Base-by-base conservation (phyloP, 2,113 vertebrate genomes). In the Burhinus bistriatus region DNA sequence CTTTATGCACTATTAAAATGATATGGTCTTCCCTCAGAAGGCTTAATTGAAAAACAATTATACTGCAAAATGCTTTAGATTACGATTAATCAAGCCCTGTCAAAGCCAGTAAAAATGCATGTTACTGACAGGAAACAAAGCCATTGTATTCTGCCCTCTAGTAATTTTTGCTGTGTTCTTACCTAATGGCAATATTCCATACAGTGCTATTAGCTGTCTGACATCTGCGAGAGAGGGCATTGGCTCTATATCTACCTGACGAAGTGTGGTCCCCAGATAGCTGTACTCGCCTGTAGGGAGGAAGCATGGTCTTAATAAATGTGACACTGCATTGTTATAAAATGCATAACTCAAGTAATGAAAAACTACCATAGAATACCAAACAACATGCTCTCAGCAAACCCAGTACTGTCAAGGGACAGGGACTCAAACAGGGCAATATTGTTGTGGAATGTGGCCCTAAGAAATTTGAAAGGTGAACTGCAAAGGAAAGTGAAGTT, bases 121-220 rank as follows among this genome's bases (percentile, higher is more conserved):
- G 12, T 79, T 87, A 10, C n/a, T 72, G 54, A 20, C 40, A 49
- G 92, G 55, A 77, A 81, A 84, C 87, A 71, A 93, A 93, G 45
- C 72, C 26, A 6, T 32, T 2, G 54, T 13, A 7, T 70, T 76
- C n/a, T 89, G 55, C 70, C 70, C 44, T 42, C 18, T 22, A n/a
- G 84, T 45, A 38, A 61, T 59, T 81, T 72, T 20, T 62, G 59
- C 40, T 11, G 42, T 38, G 80, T 77, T 93, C 96, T 98, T 96
- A 99, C 99, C 99, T 92, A 99, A 94, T 3, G 99, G 99, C 94
- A 99, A 11, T 83, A 99, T 92, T 62, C 98, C 99, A 2, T 99
- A 99, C 32, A 99, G 96, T 0, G 98, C 64, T 55, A 99, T 82
- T 12, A 99, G 98, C 97, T 99, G 99, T 7, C 98, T 97, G 84